Base-by-base conservation (phyloP, 2,113 vertebrate genomes). In the Pyxicephalus adspersus region DNA sequence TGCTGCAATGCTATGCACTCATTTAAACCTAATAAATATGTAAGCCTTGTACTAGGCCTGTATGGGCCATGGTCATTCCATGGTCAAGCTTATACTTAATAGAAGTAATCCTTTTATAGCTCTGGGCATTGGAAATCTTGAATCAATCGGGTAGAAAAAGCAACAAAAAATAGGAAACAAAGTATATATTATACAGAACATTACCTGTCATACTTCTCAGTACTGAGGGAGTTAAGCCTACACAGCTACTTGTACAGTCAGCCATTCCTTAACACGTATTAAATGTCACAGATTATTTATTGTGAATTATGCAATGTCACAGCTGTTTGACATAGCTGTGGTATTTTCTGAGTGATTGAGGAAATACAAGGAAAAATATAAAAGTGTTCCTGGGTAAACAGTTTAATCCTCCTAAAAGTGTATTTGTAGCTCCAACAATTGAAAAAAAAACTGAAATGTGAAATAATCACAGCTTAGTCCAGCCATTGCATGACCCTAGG, bases 221-320 rank as follows among this genome's bases (percentile, higher is more conserved):
- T 34, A 13, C 5, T 52, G 25, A 16, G 8, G 31, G 19, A 18
- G 68, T 22, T 55, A 7, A 57, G 19, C 13, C 22, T 25, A 29
- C 25, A 29, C 34, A 67, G 57, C 57, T 22, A 58, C 20, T 22
- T 22, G 34, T 51, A 68, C 34, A 16, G 16, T 15, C 70, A 18
- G 57, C 70, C 52, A 58, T 73, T 72, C 26, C 52, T 11, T n/a
- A 73, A 17, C 9, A 22, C 55, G 22, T 29, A 54, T n/a, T 54
- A 20, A 73, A 29, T 73, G 52, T 58, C 70, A 58, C 52, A 57
- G 5, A 34, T 73, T 58, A 73, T 58, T 13, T 57, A 73, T 73
- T 57, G 20, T 55, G 29, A 57, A 20, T 57, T 73, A 72, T 54
- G 29, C 70, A 57, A 31, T 52, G 29, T 45, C 50, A 20, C 4